Evolutionary conservation across 1,140 invertebrate species (phyloP).

Genomic region (Halesus radiatus): DNA sequence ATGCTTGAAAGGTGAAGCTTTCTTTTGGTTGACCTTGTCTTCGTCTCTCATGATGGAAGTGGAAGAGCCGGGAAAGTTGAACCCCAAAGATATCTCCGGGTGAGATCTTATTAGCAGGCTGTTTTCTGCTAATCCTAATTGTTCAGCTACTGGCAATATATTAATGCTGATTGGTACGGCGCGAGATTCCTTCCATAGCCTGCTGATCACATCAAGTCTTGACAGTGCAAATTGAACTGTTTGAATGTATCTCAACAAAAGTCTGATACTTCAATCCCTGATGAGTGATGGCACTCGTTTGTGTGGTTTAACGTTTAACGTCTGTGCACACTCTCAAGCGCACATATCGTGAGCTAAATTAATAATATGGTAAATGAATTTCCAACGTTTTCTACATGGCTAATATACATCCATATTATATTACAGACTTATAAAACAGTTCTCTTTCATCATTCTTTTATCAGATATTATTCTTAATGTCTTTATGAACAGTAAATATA

Average conservation of each 20-base stretch:
- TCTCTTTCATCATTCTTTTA: not conserved
- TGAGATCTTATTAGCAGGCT: not conserved
- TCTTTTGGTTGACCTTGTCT: constrained; percentile 27
- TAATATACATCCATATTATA: not conserved
- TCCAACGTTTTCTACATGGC: not conserved
- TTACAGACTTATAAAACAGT: not conserved
- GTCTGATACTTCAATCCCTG: not conserved
- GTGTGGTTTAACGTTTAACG: not conserved
- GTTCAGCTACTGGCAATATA: not conserved
- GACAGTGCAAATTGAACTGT: not conserved
- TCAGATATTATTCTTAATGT: not conserved
- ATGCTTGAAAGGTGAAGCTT: constrained; percentile 51
- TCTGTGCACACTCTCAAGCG: not conserved
- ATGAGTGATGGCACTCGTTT: not conserved
- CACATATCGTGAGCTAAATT: not conserved
- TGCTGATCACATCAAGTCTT: not conserved
- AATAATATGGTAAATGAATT: not conserved
- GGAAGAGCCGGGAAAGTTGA: not conserved
- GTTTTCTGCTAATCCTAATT: not conserved
- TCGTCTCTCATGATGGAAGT: constrained; percentile 22
- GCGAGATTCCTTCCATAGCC: not conserved
- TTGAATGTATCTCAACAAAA: not conserved
- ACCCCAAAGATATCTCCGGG: not conserved
- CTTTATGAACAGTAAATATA: too few species aligned
- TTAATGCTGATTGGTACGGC: not conserved